Evolutionary conservation across 2,797 vertebrate genomes (phyloP).

Genomic region (Notoglanidium macrostoma): DNA sequence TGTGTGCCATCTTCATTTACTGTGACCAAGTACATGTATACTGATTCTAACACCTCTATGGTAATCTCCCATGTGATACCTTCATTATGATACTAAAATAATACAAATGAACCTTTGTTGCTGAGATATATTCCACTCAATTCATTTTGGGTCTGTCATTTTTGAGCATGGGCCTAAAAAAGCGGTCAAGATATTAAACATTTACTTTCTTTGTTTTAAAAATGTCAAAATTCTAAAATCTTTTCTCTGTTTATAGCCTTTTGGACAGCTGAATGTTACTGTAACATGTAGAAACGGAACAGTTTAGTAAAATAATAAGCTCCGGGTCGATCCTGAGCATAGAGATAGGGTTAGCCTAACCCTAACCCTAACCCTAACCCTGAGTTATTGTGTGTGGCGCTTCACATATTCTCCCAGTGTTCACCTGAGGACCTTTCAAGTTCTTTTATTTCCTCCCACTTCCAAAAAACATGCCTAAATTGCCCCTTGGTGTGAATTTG

Average conservation of each 20-base stretch:
- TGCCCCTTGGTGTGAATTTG: neutral
- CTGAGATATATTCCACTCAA: too few species aligned
- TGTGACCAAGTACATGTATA: too few species aligned
- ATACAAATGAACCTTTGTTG: too few species aligned
- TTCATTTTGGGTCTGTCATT: too few species aligned
- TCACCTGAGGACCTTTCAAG: neutral
- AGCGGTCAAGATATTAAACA: neutral
- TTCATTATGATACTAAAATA: too few species aligned
- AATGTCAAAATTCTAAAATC: neutral
- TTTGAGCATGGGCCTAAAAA: too few species aligned
- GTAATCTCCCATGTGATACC: too few species aligned
- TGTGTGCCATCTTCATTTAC: too few species aligned
- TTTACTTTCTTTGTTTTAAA: neutral
- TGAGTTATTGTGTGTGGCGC: neutral
- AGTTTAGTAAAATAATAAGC: neutral
- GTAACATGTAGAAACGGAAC: neutral
- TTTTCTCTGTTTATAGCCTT: neutral
- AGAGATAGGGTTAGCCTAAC: too few species aligned
- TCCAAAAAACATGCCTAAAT: neutral
- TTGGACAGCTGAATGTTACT: neutral
- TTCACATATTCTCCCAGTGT: neutral
- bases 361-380: too few species aligned
- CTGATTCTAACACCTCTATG: too few species aligned
- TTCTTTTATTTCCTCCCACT: neutral
- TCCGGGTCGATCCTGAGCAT: neutral